phyloP scores from a whole-genome alignment of 2,113 vertebrate genomes.

The Eudyptes chrysolophus region DNA sequence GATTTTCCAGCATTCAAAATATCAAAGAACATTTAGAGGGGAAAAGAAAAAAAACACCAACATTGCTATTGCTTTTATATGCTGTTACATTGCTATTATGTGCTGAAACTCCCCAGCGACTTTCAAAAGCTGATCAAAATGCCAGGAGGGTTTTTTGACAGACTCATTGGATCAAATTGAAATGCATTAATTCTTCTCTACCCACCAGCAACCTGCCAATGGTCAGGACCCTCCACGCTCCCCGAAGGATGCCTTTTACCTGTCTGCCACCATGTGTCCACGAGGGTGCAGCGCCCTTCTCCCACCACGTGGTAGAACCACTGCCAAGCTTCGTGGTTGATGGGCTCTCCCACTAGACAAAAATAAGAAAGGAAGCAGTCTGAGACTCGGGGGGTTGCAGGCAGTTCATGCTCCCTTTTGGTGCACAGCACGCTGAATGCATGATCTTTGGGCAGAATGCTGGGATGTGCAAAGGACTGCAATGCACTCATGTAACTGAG shows the following conservation, averaged over 20 bases:
- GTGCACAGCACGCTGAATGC: background rate
- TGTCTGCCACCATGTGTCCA: slow-evolving; percentile 98
- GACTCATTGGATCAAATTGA: rapidly evolving
- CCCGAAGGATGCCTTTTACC: slow-evolving; percentile 71
- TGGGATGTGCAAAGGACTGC: background rate
- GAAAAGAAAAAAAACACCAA: background rate
- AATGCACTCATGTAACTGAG: background rate
- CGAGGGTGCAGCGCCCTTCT: slow-evolving; percentile 83
- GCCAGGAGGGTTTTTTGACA: background rate
- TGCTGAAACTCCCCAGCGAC: background rate
- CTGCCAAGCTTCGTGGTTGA: slow-evolving; percentile 92
- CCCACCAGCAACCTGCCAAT: background rate
- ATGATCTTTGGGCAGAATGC: background rate
- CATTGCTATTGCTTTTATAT: background rate
- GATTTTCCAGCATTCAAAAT: background rate
- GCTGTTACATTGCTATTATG: background rate
- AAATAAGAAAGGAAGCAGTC: background rate
- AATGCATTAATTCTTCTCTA: background rate
- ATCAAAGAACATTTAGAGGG: background rate
- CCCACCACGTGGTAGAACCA: slow-evolving; percentile 91
- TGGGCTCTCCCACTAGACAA: slow-evolving; percentile 88
- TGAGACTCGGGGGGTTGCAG: background rate
- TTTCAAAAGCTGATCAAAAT: background rate
- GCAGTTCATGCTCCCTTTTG: background rate
- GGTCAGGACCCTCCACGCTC: background rate